These are phyloP conservation scores for Pelodiscus sinensis DNA, from an alignment of 2,113 vertebrate genomes.

Conservation along the genomic window DNA sequence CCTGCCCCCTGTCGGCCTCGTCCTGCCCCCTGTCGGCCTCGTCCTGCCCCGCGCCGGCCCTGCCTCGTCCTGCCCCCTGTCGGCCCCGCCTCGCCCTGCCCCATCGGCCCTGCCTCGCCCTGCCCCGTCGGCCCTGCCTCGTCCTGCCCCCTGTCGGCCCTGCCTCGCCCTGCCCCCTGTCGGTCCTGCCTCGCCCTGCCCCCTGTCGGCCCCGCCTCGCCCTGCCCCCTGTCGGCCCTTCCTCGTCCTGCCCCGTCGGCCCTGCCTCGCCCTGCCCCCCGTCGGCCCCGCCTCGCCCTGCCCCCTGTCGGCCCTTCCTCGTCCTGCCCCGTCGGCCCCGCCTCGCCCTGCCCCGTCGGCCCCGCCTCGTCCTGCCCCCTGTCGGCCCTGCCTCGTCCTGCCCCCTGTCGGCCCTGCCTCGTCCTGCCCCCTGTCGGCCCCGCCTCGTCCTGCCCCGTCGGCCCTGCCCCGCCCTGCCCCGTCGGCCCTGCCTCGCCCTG, in stretches of 20 bases:
- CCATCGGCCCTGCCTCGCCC: not conserved
- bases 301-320: not conserved
- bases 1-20: accelerated
- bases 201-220: not conserved
- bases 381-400: not conserved
- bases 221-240: not conserved
- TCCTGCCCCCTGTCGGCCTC: not conserved
- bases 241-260: not conserved
- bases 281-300: too few species aligned
- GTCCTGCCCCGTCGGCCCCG: slow-evolving; percentile 39
- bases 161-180: slow-evolving; percentile 58
- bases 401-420: not conserved
- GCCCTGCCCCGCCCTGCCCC: too few species aligned
- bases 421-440: slow-evolving; percentile 6
- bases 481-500: not conserved
- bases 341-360: not conserved
- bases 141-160: slow-evolving; percentile 25
- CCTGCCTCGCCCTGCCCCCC: slow-evolving; percentile 27
- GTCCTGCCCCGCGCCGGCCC: not conserved
- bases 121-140: not conserved
- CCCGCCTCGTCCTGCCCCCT: slow-evolving; percentile 42
- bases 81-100: not conserved
- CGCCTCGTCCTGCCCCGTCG: not conserved
- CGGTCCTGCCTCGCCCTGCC: not conserved
- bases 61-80: slow-evolving; percentile 29